A percentile compares a stretch with the other conserved stretches of the same genome.
Conservation (phyloP, 2,888 invertebrate species). For the Platypus cylindrus region DNA sequence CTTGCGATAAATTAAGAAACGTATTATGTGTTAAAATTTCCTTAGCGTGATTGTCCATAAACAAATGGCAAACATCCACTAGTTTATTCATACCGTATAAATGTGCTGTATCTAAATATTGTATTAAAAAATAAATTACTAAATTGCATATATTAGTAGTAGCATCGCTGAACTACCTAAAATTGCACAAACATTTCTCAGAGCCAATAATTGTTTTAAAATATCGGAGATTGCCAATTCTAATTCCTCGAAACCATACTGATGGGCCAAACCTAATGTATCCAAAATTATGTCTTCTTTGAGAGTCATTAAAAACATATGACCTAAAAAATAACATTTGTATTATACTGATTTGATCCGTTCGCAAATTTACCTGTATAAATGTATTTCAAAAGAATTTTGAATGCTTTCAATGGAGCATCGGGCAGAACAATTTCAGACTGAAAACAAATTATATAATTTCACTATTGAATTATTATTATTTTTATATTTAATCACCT, state of each 20-base stretch:
- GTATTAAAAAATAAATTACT: conserved; percentile 1
- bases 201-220: conserved; percentile 72
- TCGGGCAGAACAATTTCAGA: conserved; percentile 75
- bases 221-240: conserved; percentile 90
- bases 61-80: conserved; percentile 73
- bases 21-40: conserved; percentile 75
- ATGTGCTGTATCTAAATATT: conserved; percentile 82
- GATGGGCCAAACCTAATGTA: conserved; percentile 78
- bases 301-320: conserved; percentile 52
- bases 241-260: conserved; percentile 87
- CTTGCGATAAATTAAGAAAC: conserved; percentile 73
- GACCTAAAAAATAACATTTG: conserved; percentile 34
- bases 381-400: conserved; percentile 84
- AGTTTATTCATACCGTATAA: conserved; percentile 53
- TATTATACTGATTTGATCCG: background rate
- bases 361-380: conserved; percentile 60
- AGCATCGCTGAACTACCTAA: conserved; percentile 10
- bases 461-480: background rate
- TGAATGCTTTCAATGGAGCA: conserved; percentile 73
- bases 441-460: conserved; percentile 38
- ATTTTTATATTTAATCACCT: conserved; percentile 29
- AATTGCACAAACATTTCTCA: conserved; percentile 87
- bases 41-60: conserved; percentile 79
- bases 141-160: background rate
- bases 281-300: conserved; percentile 59